phyloP scores from a whole-genome alignment of 2,797 vertebrate genomes.

The Phataginus tetradactyla region DNA sequence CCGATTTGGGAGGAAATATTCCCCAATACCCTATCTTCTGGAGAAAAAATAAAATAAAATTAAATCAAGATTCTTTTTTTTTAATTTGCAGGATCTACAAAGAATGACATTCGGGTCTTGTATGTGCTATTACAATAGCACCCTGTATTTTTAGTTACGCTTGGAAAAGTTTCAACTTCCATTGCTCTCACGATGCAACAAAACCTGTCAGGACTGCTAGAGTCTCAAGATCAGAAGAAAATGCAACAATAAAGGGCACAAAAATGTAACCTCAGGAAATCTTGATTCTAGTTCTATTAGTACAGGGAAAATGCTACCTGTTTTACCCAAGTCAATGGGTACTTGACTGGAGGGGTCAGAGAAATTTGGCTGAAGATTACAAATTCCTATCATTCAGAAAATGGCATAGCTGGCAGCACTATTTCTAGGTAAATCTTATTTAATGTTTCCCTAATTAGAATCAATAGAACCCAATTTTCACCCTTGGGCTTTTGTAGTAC shows the following conservation, averaged over 20 bases:
- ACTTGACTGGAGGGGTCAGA: constrained; percentile 22
- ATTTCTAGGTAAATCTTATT: constrained; percentile 97
- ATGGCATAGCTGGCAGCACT: constrained; percentile 87
- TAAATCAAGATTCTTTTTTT: not conserved
- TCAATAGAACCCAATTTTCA: constrained; percentile 98
- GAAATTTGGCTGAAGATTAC: constrained; percentile 69
- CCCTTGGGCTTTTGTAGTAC: constrained; percentile 90
- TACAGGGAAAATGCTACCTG: not conserved
- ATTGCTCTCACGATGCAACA: constrained; percentile 55
- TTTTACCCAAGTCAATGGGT: not conserved
- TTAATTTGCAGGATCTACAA: not conserved
- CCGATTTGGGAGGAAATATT: not conserved
- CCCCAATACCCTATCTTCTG: not conserved
- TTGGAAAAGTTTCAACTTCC: constrained; percentile 50
- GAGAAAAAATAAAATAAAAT: not conserved
- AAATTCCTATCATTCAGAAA: constrained; percentile 83
- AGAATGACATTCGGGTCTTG: not conserved
- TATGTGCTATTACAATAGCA: constrained; percentile 16
- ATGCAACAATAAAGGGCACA: not conserved
- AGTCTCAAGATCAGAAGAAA: constrained; percentile 46
- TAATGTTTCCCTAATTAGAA: constrained; percentile 99
- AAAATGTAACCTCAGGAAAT: not conserved
- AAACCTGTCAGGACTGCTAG: constrained; percentile 10
- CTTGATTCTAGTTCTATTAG: constrained; percentile 20
- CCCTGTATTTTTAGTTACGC: not conserved